phyloP scores from a whole-genome alignment of 2,113 vertebrate species.

The Esox niger region DNA sequence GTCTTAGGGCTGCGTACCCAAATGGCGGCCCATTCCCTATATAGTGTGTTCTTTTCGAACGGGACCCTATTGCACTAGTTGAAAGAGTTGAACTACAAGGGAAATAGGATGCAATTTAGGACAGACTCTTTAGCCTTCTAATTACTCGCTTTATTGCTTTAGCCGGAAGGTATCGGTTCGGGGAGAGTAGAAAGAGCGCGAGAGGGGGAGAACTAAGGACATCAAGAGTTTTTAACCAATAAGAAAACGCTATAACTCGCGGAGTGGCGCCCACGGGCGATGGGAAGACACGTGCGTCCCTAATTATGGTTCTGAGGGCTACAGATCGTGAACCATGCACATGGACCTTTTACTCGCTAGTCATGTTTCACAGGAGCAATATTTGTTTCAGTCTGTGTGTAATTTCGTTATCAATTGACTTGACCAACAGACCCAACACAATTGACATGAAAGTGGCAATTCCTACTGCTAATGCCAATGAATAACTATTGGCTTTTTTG shows the following conservation, averaged over 20 bases:
- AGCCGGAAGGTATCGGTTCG: slow-evolving; percentile 86
- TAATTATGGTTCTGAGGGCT: slow-evolving; percentile 51
- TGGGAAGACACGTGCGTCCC: slow-evolving; percentile 1
- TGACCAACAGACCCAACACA: not conserved
- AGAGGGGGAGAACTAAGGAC: slow-evolving; percentile 76
- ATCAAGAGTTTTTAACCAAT: slow-evolving; percentile 81
- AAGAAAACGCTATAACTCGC: slow-evolving; percentile 77
- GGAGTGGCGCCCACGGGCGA: slow-evolving; percentile 60
- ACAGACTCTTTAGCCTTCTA: slow-evolving; percentile 90
- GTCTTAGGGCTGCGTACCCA: slow-evolving; percentile 50
- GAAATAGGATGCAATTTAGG: no score
- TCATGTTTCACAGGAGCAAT: slow-evolving; percentile 25
- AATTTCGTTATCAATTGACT: slow-evolving; percentile 31
- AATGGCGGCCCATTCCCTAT: no score
- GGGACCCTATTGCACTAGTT: no score
- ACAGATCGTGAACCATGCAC: slow-evolving; percentile 48
- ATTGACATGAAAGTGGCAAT: not conserved
- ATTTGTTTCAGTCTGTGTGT: slow-evolving; percentile 23
- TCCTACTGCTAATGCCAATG: no score
- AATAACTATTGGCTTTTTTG: not conserved
- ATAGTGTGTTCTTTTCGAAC: no score
- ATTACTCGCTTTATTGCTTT: slow-evolving; percentile 99
- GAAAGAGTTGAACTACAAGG: no score
- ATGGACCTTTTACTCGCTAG: slow-evolving; percentile 24
- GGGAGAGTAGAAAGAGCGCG: slow-evolving; percentile 34